A percentile compares a stretch with the other conserved stretches of the same genome.
Conservation (phyloP, 2,113 vertebrate genomes). For the Hymenochirus boettgeri region DNA sequence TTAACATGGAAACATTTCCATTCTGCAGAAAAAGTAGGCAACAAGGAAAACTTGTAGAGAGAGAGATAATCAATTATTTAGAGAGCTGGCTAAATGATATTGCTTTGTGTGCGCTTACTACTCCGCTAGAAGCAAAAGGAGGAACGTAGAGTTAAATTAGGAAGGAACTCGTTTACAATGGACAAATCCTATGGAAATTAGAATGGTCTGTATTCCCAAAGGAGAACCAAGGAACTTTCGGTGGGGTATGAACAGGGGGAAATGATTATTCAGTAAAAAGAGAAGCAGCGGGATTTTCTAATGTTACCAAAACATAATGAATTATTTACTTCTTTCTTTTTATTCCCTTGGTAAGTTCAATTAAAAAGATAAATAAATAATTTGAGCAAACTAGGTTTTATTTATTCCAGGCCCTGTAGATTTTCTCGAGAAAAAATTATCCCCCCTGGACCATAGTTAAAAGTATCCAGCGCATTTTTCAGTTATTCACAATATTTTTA, state of each 20-base stretch:
- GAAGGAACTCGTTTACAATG: constrained; percentile 30
- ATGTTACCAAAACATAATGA: constrained; percentile 12
- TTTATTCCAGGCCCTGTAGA: too few species aligned
- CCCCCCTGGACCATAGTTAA: too few species aligned
- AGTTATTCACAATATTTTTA: too few species aligned
- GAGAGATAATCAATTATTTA: constrained; percentile 30
- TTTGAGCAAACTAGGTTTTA: background rate
- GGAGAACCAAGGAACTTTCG: constrained; percentile 7
- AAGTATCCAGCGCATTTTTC: too few species aligned
- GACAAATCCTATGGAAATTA: constrained; percentile 37
- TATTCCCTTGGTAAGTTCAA: background rate
- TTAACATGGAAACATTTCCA: constrained; percentile 3
- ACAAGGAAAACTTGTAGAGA: constrained; percentile 8
- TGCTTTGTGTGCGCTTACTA: constrained; percentile 3
- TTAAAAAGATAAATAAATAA: background rate
- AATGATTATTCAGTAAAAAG: background rate
- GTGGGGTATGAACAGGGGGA: background rate
- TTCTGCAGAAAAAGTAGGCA: background rate
- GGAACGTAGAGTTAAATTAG: constrained; percentile 22
- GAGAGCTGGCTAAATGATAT: constrained; percentile 21
- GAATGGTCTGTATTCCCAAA: constrained; percentile 10
- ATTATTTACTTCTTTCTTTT: constrained; percentile 15
- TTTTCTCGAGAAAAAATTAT: too few species aligned
- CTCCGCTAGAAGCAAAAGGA: constrained; percentile 8
- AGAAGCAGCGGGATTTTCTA: constrained; percentile 15